Conservation (phyloP, 2,888 invertebrate genomes). For the Melinaea menophilus region DNA sequence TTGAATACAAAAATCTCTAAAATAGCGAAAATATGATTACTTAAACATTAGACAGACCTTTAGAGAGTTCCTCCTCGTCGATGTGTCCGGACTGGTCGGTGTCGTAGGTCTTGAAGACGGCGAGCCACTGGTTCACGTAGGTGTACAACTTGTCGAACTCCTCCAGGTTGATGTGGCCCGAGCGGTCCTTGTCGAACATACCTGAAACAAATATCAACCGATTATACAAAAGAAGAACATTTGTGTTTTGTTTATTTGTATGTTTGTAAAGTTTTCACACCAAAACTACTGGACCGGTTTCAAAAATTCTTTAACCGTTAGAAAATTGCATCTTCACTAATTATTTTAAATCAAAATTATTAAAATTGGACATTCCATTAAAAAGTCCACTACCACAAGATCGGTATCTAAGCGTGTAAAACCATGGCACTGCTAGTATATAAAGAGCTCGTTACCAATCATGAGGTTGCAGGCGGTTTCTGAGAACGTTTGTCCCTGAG, state of each 20-base stretch:
- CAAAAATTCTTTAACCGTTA: too few species aligned
- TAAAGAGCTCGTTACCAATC: conserved; percentile 81
- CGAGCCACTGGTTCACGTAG: conserved; percentile 93
- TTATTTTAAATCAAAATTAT: too few species aligned
- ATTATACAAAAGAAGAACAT: too few species aligned
- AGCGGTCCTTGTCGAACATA: conserved; percentile 92
- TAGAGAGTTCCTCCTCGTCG: conserved; percentile 86
- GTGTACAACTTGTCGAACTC: conserved; percentile 92
- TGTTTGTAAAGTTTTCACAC: too few species aligned
- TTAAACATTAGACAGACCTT: conserved; percentile 73
- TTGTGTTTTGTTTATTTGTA: too few species aligned
- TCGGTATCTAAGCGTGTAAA: too few species aligned
- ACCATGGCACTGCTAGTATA: not conserved
- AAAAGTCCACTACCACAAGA: too few species aligned
- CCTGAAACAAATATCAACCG: conserved; percentile 66
- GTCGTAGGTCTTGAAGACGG: conserved; percentile 90
- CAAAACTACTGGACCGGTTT: too few species aligned
- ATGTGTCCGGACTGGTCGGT: conserved; percentile 91
- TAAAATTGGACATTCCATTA: too few species aligned
- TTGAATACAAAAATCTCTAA: too few species aligned
- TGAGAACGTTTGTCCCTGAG: conserved; percentile 89
- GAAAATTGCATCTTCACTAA: too few species aligned
- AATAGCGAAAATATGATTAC: too few species aligned
- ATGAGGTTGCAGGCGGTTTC: conserved; percentile 90
- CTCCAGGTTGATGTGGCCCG: conserved; percentile 88